phyloP scores from a whole-genome alignment of 1,140 invertebrate genomes.

The Parapsyche elsis region DNA sequence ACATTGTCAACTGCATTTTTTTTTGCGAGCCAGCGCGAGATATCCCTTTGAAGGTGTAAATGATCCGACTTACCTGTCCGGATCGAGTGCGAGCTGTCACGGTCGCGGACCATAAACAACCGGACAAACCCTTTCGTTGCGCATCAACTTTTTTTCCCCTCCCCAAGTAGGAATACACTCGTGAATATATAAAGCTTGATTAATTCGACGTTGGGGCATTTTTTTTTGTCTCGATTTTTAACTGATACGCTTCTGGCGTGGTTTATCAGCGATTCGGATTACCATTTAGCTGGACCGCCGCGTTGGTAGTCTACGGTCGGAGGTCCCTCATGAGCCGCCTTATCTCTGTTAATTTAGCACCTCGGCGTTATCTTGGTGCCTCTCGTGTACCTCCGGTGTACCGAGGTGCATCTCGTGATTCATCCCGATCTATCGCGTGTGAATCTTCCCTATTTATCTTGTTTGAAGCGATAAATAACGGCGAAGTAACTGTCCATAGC shows the following conservation, averaged over 20 bases:
- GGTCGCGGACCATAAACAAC: constrained; percentile 17
- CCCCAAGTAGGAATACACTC: too few species aligned
- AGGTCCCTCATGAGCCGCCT: constrained; percentile 12
- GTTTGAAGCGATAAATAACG: constrained; percentile 53
- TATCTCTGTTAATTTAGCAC: constrained; percentile 51
- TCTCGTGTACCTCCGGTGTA: constrained; percentile 39
- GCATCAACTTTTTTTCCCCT: background rate
- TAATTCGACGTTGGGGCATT: background rate
- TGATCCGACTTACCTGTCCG: background rate
- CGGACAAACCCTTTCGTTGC: constrained; percentile 3
- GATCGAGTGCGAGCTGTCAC: background rate
- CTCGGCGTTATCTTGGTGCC: constrained; percentile 39
- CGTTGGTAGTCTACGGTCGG: constrained; percentile 19
- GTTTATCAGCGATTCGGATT: constrained; percentile 6
- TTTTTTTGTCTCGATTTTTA: constrained; percentile 1
- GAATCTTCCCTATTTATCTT: constrained; percentile 56
- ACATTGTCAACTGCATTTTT: constrained; percentile 32
- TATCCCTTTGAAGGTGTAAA: constrained; percentile 30
- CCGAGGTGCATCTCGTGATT: constrained; percentile 52
- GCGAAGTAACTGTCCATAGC: constrained; percentile 6
- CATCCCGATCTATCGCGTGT: constrained; percentile 54
- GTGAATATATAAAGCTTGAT: background rate
- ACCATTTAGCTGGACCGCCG: constrained; percentile 16
- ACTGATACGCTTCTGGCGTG: background rate
- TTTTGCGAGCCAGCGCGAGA: background rate